A percentile compares a stretch with the other conserved stretches of the same genome.
Evolutionary conservation across 2,113 vertebrate genomes (phyloP).

Genomic region (Corythoichthys intestinalis): DNA sequence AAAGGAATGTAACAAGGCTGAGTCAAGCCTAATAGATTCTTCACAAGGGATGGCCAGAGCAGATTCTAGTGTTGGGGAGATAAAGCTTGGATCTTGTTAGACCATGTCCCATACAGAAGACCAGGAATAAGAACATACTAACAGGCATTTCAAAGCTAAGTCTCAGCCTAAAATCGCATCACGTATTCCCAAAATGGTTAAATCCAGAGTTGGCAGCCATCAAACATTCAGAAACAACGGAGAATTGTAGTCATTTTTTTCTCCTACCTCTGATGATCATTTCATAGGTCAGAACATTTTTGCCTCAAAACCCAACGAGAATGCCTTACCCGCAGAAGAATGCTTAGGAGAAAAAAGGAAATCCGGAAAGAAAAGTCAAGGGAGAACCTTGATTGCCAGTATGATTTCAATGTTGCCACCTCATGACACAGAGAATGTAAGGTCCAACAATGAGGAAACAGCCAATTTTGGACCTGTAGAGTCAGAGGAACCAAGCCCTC

Average conservation of each 20-base stretch:
- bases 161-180: conserved; percentile 25
- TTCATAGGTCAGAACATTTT: conserved; percentile 28
- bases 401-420: conserved; percentile 11
- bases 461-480: neutral
- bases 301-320: neutral
- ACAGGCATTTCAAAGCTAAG: conserved; percentile 1
- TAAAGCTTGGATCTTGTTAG: neutral
- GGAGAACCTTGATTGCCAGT: conserved; percentile 9
- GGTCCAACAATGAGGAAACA: neutral
- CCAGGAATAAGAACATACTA: neutral
- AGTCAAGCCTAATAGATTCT: too few relatives aligned
- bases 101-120: conserved; percentile 5
- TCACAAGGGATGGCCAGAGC: neutral
- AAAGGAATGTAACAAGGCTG: too few relatives aligned
- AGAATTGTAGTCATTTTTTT: conserved; percentile 4
- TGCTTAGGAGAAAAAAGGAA: neutral
- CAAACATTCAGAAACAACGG: conserved; percentile 14
- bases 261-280: conserved; percentile 36
- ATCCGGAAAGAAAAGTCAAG: conserved; percentile 22
- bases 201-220: conserved; percentile 1
- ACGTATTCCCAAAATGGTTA: conserved; percentile 45
- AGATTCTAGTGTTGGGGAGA: neutral
- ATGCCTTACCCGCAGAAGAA: neutral
- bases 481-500: neutral
- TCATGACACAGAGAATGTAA: conserved; percentile 6